Conservation (phyloP, 2,888 invertebrate species). For the Cheilosia grossa region DNA sequence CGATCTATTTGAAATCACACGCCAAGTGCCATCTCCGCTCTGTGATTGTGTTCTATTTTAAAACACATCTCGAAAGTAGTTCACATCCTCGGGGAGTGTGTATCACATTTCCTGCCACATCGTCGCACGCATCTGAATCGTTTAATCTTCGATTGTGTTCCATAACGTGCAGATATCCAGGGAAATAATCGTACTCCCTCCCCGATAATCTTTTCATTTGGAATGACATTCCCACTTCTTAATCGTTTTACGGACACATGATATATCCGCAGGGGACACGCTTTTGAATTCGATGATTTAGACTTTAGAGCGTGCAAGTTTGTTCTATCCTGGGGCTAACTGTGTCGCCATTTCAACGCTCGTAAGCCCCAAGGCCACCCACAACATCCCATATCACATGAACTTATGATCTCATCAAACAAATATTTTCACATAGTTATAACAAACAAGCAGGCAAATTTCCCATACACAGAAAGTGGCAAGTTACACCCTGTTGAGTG, state of each 20-base stretch:
- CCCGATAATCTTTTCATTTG: not conserved
- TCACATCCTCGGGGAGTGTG: not conserved
- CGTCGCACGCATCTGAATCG: not conserved
- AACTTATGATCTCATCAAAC: constrained; percentile 34
- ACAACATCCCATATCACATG: not conserved
- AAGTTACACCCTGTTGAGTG: constrained; percentile 10
- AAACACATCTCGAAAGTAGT: not conserved
- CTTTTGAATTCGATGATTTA: not conserved
- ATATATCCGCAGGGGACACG: not conserved
- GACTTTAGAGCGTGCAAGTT: not conserved
- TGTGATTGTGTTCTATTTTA: not conserved
- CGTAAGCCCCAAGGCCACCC: not conserved
- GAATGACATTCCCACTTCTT: not conserved
- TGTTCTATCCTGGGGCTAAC: not conserved
- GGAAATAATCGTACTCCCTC: not conserved
- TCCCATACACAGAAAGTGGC: not conserved
- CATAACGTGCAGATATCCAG: not conserved
- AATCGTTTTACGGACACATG: not conserved
- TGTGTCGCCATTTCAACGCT: not conserved
- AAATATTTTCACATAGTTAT: constrained; percentile 36
- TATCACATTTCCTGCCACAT: constrained; percentile 1
- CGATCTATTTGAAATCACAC: no score
- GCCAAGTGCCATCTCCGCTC: not conserved
- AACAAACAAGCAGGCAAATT: constrained; percentile 9
- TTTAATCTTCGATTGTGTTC: not conserved